phyloP scores from a whole-genome alignment of 2,888 invertebrate species.

The Chalcosyrphus nemorum region DNA sequence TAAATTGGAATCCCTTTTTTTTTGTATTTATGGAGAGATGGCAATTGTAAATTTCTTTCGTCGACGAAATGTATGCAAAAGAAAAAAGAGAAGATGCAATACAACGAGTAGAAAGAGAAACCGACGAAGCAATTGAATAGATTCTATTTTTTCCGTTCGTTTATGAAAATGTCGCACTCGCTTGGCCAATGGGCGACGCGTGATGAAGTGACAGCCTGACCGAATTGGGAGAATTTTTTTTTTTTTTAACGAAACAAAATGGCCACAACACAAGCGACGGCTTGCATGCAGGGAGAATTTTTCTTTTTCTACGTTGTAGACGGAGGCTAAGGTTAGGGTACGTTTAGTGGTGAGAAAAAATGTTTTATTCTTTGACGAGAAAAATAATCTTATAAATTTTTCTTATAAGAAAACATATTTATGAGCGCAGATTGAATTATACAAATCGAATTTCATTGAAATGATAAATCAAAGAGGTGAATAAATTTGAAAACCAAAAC shows the following conservation, averaged over 20 bases:
- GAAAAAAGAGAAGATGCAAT: constrained; percentile 75
- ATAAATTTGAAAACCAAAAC: too few relatives aligned
- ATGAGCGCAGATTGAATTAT: too few relatives aligned
- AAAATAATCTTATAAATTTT: too few relatives aligned
- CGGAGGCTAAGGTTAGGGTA: constrained; percentile 7
- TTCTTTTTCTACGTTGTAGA: constrained; percentile 7
- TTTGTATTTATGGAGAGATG: too few relatives aligned
- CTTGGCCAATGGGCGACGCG: constrained; percentile 70
- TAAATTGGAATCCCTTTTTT: too few relatives aligned
- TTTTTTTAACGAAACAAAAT: constrained; percentile 76
- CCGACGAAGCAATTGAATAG: constrained; percentile 55
- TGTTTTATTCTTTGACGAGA: too few relatives aligned
- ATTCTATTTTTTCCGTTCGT: constrained; percentile 76
- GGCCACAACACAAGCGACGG: constrained; percentile 62
- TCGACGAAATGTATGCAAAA: constrained; percentile 63
- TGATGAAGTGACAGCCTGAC: constrained; percentile 69
- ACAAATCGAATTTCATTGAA: too few relatives aligned
- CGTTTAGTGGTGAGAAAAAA: not conserved
- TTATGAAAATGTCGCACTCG: constrained; percentile 75
- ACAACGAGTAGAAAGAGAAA: constrained; percentile 54
- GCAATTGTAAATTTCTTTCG: constrained; percentile 32
- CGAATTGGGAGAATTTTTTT: constrained; percentile 20
- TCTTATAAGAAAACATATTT: too few relatives aligned
- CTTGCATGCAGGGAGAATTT: too few relatives aligned
- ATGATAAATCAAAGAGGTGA: too few relatives aligned